A percentile compares a stretch with the other conserved stretches of the same genome.
These are phyloP conservation scores for Micromesistius poutassou DNA, from an alignment of 2,797 vertebrate genomes.

Conservation along the genomic window DNA sequence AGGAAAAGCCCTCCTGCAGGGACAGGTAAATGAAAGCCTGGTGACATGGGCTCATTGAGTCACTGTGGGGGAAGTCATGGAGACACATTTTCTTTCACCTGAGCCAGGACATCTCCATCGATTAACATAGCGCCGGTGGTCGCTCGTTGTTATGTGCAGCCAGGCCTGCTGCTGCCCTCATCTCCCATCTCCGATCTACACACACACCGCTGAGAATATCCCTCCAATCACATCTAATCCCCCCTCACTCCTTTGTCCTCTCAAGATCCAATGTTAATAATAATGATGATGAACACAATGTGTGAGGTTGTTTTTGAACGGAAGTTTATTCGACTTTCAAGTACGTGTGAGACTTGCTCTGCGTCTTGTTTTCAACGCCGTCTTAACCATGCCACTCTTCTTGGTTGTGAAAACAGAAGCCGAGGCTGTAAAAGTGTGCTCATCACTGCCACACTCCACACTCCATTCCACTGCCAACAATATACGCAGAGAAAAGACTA, in stretches of 20 bases:
- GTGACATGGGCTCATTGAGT: constrained; percentile 11
- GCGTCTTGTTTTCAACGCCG: background rate
- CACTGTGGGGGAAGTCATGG: background rate
- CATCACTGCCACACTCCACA: too few relatives aligned
- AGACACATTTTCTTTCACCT: constrained; percentile 20
- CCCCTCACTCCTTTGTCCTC: constrained; percentile 4
- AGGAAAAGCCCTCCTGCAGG: constrained; percentile 13
- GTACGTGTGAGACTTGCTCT: background rate
- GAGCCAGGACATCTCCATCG: constrained; percentile 8
- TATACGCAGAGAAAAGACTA: too few relatives aligned
- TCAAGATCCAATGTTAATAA: background rate
- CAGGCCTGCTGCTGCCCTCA: background rate
- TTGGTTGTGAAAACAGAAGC: too few relatives aligned
- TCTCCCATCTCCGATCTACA: background rate
- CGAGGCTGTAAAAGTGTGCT: too few relatives aligned
- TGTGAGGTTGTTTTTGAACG: background rate
- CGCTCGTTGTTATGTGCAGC: background rate
- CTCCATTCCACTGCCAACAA: too few relatives aligned
- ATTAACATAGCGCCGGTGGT: constrained; percentile 15
- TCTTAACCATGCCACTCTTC: background rate
- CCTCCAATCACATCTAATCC: background rate
- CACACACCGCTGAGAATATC: background rate
- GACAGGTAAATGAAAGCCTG: constrained; percentile 27
- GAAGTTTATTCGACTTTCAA: background rate
- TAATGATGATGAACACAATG: background rate